Evolutionary conservation across 2,888 invertebrate species (phyloP).

Genomic region (Diaperis boleti): DNA sequence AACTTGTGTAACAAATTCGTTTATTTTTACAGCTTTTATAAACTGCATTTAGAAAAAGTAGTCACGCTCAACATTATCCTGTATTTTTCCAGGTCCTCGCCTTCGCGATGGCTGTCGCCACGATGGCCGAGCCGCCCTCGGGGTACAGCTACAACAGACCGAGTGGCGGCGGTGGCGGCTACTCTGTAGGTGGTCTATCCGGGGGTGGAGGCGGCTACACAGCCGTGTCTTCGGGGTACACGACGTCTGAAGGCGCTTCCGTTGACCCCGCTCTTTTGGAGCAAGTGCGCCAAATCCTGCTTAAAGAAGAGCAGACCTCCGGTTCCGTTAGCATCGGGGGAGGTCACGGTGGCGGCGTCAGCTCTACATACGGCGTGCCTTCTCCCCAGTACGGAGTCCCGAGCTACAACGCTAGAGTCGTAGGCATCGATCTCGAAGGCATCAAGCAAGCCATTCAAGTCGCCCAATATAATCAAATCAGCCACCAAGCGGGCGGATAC

Average conservation of each 20-base stretch:
- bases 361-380: constrained; percentile 68
- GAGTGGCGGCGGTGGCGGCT: constrained; percentile 66
- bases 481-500: constrained; percentile 68
- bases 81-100: constrained; percentile 83
- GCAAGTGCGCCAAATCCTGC: constrained; percentile 86
- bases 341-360: constrained; percentile 67
- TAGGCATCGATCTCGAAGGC: constrained; percentile 87
- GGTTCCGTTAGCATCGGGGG: constrained; percentile 70
- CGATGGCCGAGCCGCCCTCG: constrained; percentile 80
- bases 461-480: constrained; percentile 83
- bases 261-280: constrained; percentile 85
- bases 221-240: constrained; percentile 82
- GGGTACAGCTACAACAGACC: constrained; percentile 83
- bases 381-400: constrained; percentile 77
- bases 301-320: constrained; percentile 81
- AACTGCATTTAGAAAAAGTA: too few species aligned
- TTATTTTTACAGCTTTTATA: too few species aligned
- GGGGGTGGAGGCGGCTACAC: constrained; percentile 81
- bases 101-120: constrained; percentile 82
- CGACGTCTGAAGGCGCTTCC: constrained; percentile 85
- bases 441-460: constrained; percentile 90
- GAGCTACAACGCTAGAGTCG: constrained; percentile 71
- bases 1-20: too few species aligned
- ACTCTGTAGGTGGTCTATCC: constrained; percentile 50
- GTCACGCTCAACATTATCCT: too few species aligned